phyloP scores from a whole-genome alignment of 1,140 invertebrate genomes.

The Chelonus insularis region DNA sequence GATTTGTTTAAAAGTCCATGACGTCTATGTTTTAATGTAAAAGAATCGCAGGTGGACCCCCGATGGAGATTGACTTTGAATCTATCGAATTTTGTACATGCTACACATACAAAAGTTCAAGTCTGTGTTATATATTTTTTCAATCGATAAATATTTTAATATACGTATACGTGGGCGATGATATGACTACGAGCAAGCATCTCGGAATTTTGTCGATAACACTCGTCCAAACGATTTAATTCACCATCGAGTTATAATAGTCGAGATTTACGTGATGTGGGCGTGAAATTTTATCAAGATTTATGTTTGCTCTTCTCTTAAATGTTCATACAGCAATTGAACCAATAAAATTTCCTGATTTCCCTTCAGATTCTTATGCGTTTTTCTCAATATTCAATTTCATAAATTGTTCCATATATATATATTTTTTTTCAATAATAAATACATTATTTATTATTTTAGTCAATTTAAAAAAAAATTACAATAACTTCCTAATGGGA shows the following conservation, averaged over 20 bases:
- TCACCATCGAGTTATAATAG: constrained; percentile 5
- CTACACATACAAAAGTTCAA: not conserved
- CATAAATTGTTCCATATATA: too few relatives aligned
- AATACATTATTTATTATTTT: too few relatives aligned
- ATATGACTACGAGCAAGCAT: constrained; percentile 7
- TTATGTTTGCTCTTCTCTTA: not conserved
- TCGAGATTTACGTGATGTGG: constrained; percentile 9
- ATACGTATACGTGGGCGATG: constrained; percentile 21
- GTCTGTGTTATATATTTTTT: not conserved
- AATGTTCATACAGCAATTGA: too few relatives aligned
- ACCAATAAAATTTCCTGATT: not conserved
- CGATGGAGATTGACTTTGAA: constrained; percentile 5
- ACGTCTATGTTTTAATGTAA: constrained; percentile 29
- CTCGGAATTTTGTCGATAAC: constrained; percentile 17
- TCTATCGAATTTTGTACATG: not conserved
- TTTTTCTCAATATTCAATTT: not conserved
- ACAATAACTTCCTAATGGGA: too few relatives aligned
- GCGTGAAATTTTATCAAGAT: constrained; percentile 11
- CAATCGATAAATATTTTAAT: constrained; percentile 26
- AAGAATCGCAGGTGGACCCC: constrained; percentile 40
- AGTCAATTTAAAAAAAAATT: too few relatives aligned
- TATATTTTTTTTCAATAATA: not conserved
- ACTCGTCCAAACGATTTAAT: constrained; percentile 16
- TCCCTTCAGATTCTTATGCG: not conserved
- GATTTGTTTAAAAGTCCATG: constrained; percentile 29